Percentiles rank a stretch among this genome's conserved stretches.
phyloP scores from a whole-genome alignment of 2,113 vertebrate species.

The Tricholaema leucomelas region DNA sequence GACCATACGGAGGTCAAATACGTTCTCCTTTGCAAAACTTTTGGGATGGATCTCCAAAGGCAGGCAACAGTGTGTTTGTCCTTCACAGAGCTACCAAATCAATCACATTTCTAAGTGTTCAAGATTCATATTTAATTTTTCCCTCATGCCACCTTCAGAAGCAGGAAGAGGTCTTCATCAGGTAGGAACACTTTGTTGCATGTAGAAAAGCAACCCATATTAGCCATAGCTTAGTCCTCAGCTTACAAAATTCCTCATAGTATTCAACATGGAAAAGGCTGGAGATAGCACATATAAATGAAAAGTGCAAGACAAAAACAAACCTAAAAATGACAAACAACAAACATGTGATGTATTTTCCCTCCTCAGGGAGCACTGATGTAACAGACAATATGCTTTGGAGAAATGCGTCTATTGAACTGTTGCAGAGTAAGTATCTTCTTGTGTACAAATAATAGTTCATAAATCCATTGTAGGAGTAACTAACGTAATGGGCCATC shows the following conservation, averaged over 20 bases:
- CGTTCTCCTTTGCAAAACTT: not conserved
- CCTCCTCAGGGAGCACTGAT: not conserved
- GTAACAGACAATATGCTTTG: not conserved
- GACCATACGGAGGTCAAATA: not conserved
- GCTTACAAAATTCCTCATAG: not conserved
- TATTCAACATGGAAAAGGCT: not conserved
- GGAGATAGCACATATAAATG: not conserved
- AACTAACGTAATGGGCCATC: not conserved
- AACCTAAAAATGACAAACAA: not conserved
- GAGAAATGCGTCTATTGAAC: not conserved
- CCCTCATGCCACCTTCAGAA: not conserved
- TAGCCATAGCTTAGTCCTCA: not conserved
- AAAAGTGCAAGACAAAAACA: not conserved
- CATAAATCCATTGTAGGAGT: conserved; percentile 29
- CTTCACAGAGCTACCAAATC: not conserved
- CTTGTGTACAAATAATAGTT: conserved; percentile 32
- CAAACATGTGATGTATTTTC: not conserved
- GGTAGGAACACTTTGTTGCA: not conserved
- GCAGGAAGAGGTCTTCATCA: not conserved
- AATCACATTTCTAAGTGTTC: not conserved
- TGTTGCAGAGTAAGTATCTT: not conserved
- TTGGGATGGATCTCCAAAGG: not conserved
- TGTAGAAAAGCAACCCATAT: not conserved
- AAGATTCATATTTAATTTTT: not conserved
- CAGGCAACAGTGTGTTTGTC: not conserved